phyloP scores from a whole-genome alignment of 2,797 vertebrate genomes.

The Danio choprae region DNA sequence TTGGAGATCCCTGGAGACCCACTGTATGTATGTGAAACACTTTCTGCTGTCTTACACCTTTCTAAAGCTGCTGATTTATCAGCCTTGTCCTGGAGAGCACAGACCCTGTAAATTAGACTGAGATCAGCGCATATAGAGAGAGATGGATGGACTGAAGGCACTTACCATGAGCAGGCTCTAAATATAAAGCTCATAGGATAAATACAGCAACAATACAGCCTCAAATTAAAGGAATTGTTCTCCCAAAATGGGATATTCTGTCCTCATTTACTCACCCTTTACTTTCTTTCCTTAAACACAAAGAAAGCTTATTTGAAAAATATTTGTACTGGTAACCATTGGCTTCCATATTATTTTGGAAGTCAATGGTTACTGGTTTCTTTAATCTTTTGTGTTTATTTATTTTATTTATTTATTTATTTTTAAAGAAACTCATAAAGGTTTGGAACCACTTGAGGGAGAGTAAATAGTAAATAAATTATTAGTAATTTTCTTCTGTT shows the following conservation, averaged over 20 bases:
- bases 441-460: no score
- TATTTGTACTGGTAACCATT: no score
- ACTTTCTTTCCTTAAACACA: no score
- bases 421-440: no score
- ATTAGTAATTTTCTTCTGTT: no score
- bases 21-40: constrained; percentile 15
- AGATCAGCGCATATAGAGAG: constrained; percentile 8
- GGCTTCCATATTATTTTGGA: no score
- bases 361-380: no score
- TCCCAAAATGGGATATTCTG: not conserved
- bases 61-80: constrained; percentile 67
- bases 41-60: constrained; percentile 65
- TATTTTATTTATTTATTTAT: no score
- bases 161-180: not conserved
- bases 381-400: no score
- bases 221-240: no score
- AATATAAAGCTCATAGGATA: not conserved
- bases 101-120: constrained; percentile 34
- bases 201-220: not conserved
- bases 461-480: no score
- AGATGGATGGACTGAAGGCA: constrained; percentile 23
- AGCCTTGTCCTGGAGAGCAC: constrained; percentile 53
- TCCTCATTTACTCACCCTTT: not conserved
- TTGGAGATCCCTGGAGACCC: constrained; percentile 40
- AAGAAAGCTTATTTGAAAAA: no score